phyloP scores from a whole-genome alignment of 2,113 vertebrate genomes.

The Actenoides hombroni region DNA sequence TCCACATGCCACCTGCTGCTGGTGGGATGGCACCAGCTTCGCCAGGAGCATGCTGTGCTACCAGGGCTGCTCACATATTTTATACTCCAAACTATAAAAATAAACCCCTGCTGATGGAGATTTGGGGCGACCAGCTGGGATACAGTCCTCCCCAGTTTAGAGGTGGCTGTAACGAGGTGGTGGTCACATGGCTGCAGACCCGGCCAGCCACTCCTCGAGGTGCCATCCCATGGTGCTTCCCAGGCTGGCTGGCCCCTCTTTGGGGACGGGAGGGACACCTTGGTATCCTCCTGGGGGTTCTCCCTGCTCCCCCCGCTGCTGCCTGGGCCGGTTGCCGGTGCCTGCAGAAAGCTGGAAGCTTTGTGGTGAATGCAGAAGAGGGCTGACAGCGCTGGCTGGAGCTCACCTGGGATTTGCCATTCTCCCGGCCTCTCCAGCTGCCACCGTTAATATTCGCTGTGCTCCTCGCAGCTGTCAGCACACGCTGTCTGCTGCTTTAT shows the following conservation, averaged over 20 bases:
- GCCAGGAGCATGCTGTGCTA: neutral
- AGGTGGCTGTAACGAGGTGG: neutral
- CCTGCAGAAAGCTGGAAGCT: neutral
- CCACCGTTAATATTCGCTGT: neutral
- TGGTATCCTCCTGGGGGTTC: neutral
- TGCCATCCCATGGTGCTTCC: neutral
- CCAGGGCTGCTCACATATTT: neutral
- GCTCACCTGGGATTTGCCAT: neutral
- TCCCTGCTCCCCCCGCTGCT: neutral
- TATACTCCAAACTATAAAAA: neutral
- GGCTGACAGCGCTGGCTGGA: neutral
- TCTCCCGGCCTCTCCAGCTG: neutral
- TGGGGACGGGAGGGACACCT: neutral
- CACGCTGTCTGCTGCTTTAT: neutral
- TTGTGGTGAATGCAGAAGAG: neutral
- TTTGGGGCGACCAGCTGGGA: neutral
- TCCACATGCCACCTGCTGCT: neutral
- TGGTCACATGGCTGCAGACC: neutral
- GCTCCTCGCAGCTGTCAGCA: neutral
- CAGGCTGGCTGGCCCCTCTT: neutral
- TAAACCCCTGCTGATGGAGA: no score
- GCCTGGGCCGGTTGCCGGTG: rapidly evolving
- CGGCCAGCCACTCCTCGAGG: neutral
- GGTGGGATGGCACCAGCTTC: neutral
- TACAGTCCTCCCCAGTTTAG: neutral